Evolutionary conservation across 30 jellyfish, hydroid and myxozoan genomes (phyloP), one percentile per base, ranked within the genome.

Genomic region (Sanderia malayensis): DNA sequence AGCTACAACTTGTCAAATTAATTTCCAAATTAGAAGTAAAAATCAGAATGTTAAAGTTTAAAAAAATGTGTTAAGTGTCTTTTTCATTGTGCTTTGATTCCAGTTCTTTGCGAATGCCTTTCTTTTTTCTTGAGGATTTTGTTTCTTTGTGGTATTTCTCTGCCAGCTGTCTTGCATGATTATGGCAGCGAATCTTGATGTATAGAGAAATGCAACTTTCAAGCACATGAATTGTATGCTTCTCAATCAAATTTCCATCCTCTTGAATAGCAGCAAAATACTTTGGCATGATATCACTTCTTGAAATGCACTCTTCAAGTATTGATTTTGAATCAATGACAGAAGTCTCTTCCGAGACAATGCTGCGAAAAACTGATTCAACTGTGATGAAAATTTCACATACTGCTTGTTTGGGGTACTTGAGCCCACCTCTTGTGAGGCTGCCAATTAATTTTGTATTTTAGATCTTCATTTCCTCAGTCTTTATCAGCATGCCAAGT

Each of bases 341-440:
- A 34, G 53, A 68, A 20, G 17, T 68, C 8, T 30, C 46, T 44
- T 65, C 60, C 31, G 19, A 24, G 60, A 65, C 61, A 27, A 27
- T 29, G 19, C 61, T 21, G 61, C 77, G 28, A 64, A 68, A 68
- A 22, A 68, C 19, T 68, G 49, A 53, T 46, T 68, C 80, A 68
- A 53, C 67, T 34, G 44, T 52, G 53, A 1, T 28, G 53, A 68
- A 68, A 20, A 68, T 68, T 34, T 24, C 53, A 46, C 49, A 68
- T 18, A 68, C 67, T 18, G 80, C 13, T 22, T 21, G 23, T 68
- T 68, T 68, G 6, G 80, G 80, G 46, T 28, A 68, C 46, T 68
- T 68, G 6, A 75, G 46, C 44, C 87, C 87, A 31, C 70, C 87
- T 44, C 79, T 75, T 34, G 59, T 59, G 32, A 75, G 87, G 65